A percentile compares a stretch with the other conserved stretches of the same genome.
Conservation (phyloP, 2,888 invertebrate species). For the Dinocampus coccinellae region DNA sequence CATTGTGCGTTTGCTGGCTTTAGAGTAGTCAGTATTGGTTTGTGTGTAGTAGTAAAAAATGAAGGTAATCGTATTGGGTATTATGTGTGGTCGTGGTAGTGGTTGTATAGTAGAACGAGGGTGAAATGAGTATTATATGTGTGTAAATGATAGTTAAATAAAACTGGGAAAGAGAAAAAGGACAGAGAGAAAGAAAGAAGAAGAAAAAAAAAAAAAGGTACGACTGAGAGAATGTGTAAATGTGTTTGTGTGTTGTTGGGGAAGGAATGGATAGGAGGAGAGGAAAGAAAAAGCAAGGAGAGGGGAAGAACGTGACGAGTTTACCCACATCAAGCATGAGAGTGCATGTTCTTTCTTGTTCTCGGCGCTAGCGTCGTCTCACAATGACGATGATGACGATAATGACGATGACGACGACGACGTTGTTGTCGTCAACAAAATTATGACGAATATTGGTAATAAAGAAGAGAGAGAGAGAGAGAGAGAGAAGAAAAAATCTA, state of each 20-base stretch:
- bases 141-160: too few relatives aligned
- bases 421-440: background rate
- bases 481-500: background rate
- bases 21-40: background rate
- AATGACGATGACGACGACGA: conserved; percentile 12
- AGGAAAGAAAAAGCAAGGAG: conserved; percentile 18
- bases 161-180: too few relatives aligned
- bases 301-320: conserved; percentile 32
- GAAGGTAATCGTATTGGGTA: background rate
- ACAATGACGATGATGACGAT: conserved; percentile 24
- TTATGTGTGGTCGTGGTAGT: too few relatives aligned
- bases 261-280: conserved; percentile 18
- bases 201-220: background rate
- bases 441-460: background rate
- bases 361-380: conserved; percentile 42
- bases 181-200: too few relatives aligned
- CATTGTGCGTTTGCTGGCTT: background rate
- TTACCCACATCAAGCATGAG: conserved; percentile 25
- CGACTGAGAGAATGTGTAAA: background rate
- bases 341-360: conserved; percentile 29
- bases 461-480: too few relatives aligned
- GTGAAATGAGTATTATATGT: background rate
- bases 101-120: background rate
- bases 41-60: background rate
- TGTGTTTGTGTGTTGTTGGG: background rate